Evolutionary conservation across 2,888 invertebrate species (phyloP), one percentile per base, ranked within the genome.

Genomic region (Coleophora flavipennella): DNA sequence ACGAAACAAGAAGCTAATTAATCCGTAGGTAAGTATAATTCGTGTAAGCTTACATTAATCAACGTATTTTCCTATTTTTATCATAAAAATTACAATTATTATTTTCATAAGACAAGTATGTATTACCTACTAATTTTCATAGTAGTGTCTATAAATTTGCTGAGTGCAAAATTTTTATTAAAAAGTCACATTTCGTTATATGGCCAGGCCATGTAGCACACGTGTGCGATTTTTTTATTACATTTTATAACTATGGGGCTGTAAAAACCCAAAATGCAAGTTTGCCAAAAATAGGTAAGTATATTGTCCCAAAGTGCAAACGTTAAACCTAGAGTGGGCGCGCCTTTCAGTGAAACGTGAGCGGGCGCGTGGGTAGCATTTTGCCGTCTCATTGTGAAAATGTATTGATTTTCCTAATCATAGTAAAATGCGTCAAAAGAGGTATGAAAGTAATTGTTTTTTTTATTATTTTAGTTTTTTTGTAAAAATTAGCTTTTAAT

Each of bases 281-380:
- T 62, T 57, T 60, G 62, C 62, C 63, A 69, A 70, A 67, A 66
- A 57, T 59, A 62, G 20, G 20, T 20, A 20, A 20, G 20, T 55
- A 67, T 75, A 76, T 76, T 72, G 71, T 76, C 71, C 63, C 68
- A 67, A 62, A 70, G 71, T 74, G 68, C 65, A 67, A 69, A 67
- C 69, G 62, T 66, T 29, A 29, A 27, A 27, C 11, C 2, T n/a
- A n/a, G 45, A 46, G 49, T 57, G 56, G 28, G 28, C 28, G 28
- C 28, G 10, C 8, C 28, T 27, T 10, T 27, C n/a, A n/a, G n/a
- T n/a, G n/a, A n/a, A n/a, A n/a, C n/a, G n/a, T n/a, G n/a, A n/a
- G n/a, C n/a, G n/a, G n/a, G n/a, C n/a, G n/a, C n/a, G n/a, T n/a
- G n/a, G n/a, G n/a, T n/a, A n/a, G n/a, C n/a, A n/a, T n/a, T n/a